Conservation (phyloP, 2,888 invertebrate genomes). For the Carpatolechia fugitivella region DNA sequence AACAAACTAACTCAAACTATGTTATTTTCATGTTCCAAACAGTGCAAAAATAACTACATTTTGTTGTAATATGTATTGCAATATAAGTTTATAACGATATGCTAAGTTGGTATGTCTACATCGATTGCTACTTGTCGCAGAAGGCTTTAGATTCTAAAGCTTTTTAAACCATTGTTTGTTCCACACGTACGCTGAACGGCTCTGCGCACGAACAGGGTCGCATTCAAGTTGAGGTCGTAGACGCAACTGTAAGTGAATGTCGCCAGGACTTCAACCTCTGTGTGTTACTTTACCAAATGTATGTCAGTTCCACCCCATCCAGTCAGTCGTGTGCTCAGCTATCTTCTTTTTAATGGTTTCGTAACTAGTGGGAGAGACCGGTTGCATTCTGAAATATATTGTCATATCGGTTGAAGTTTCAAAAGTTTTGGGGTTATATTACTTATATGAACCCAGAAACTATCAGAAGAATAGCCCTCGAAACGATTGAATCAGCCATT, state of each 20-base stretch:
- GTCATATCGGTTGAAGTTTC: too few relatives aligned
- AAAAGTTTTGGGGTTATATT: too few relatives aligned
- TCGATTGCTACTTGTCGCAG: background rate
- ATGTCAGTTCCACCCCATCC: slow-evolving; percentile 56
- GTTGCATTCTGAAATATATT: too few relatives aligned
- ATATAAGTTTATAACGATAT: too few relatives aligned
- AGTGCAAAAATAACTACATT: too few relatives aligned
- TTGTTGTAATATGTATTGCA: too few relatives aligned
- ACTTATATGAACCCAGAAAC: too few relatives aligned
- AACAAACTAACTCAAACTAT: too few relatives aligned
- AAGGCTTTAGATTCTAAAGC: slow-evolving; percentile 35
- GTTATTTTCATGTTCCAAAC: too few relatives aligned
- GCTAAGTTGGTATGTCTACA: too few relatives aligned
- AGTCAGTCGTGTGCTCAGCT: slow-evolving; percentile 62
- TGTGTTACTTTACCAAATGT: slow-evolving; percentile 67
- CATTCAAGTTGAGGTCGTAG: slow-evolving; percentile 75
- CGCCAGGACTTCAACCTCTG: slow-evolving; percentile 58
- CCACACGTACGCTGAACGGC: slow-evolving; percentile 70
- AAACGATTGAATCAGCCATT: too few relatives aligned
- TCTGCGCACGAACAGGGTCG: slow-evolving; percentile 64
- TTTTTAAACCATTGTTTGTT: slow-evolving; percentile 61
- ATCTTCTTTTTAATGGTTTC: slow-evolving; percentile 57
- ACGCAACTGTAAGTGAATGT: slow-evolving; percentile 79
- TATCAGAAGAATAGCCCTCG: too few relatives aligned
- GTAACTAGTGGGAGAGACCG: slow-evolving; percentile 20